These are phyloP conservation scores for Yasuhikotakia modesta DNA, from an alignment of 2,797 vertebrate genomes.

Conservation along the genomic window DNA sequence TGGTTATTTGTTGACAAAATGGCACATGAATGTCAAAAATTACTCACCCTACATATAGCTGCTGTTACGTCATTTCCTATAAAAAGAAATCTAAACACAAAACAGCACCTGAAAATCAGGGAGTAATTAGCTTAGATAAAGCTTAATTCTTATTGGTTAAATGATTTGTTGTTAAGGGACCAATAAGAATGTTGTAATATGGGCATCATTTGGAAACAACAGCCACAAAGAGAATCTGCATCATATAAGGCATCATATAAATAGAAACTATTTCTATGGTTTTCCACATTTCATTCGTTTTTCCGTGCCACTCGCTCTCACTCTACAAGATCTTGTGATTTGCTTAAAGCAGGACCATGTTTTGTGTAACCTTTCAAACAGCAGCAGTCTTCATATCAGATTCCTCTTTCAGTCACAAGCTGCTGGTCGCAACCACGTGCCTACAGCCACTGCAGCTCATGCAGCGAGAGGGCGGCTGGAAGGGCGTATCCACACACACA, in stretches of 20 bases:
- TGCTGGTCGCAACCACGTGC: constrained; percentile 72
- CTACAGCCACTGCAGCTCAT: constrained; percentile 60
- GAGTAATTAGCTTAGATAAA: background rate
- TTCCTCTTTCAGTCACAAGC: constrained; percentile 77
- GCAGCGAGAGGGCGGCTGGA: background rate
- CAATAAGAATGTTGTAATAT: background rate
- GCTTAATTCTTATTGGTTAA: background rate
- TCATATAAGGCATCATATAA: background rate
- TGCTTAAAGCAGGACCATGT: constrained; percentile 74
- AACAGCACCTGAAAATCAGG: background rate
- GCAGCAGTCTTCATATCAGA: constrained; percentile 68
- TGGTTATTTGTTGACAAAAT: no score
- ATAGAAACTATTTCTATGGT: background rate
- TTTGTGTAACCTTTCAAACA: constrained; percentile 77
- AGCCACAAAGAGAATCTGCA: background rate
- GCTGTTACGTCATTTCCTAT: background rate
- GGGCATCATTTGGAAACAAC: background rate
- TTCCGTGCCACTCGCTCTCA: constrained; percentile 19
- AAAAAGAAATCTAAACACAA: background rate
- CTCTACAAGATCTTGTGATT: constrained; percentile 78
- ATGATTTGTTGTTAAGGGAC: background rate
- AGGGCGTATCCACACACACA: constrained; percentile 6
- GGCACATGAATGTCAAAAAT: background rate
- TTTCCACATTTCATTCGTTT: constrained; percentile 16
- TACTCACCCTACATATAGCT: constrained; percentile 3